These are phyloP conservation scores for Drosophila subquinaria DNA, from an alignment of 2,888 invertebrate genomes.

Conservation along the genomic window DNA sequence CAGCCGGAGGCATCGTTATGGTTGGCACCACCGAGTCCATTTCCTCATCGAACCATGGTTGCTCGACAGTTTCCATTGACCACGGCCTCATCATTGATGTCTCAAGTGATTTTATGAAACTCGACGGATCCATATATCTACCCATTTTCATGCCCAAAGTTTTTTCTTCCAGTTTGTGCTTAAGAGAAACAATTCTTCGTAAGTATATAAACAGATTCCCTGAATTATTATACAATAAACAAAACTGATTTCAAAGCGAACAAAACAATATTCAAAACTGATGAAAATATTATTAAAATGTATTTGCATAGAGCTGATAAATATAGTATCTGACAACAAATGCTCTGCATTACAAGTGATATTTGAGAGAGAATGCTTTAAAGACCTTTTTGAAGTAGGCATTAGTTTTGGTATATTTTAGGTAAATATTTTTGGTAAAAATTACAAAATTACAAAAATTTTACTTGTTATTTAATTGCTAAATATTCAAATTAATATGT, in stretches of 20 bases:
- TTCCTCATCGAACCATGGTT: not conserved
- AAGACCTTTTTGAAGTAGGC: too few relatives aligned
- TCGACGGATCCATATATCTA: not conserved
- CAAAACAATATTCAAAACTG: not conserved
- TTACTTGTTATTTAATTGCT: not conserved
- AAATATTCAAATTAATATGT: not conserved
- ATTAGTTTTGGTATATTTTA: too few relatives aligned
- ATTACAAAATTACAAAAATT: too few relatives aligned
- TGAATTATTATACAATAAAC: not conserved
- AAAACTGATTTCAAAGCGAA: not conserved
- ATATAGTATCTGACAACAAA: not conserved
- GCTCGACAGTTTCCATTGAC: not conserved
- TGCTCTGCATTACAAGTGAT: not conserved
- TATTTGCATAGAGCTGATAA: not conserved
- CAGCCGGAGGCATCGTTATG: constrained; percentile 1
- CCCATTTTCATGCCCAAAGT: not conserved
- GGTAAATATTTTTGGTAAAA: too few relatives aligned
- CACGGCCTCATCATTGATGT: not conserved
- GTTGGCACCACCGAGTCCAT: not conserved
- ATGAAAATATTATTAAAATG: not conserved
- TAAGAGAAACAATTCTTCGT: not conserved
- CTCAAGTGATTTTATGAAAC: not conserved
- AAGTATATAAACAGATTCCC: not conserved
- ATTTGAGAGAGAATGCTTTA: too few relatives aligned
- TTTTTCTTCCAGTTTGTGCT: not conserved